A percentile compares a stretch with the other conserved stretches of the same genome.
These are phyloP conservation scores for Papilio protenor DNA, from an alignment of 2,888 invertebrate genomes.

Conservation along the genomic window DNA sequence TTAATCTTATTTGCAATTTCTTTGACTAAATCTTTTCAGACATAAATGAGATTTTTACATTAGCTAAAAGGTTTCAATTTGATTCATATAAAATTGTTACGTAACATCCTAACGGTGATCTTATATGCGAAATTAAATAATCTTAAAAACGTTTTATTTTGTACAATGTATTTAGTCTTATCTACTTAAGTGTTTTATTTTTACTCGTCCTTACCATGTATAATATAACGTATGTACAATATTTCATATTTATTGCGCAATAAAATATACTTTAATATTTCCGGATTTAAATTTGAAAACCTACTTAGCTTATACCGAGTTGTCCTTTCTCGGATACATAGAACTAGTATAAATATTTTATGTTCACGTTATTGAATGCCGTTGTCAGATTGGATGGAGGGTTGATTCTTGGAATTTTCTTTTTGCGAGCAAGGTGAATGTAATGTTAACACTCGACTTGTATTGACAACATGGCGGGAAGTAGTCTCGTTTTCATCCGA, in stretches of 20 bases:
- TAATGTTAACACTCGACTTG: slow-evolving; percentile 4
- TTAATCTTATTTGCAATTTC: slow-evolving; percentile 17
- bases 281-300: not conserved
- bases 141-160: not conserved
- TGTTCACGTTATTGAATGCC: not conserved
- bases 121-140: not conserved
- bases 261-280: not conserved
- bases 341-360: not conserved
- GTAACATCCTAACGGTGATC: not conserved
- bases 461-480: not conserved
- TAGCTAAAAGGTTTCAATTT: slow-evolving; percentile 23
- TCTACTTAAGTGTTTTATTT: not conserved
- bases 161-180: not conserved
- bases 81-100: slow-evolving; percentile 8
- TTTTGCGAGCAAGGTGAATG: not conserved
- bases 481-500: not conserved
- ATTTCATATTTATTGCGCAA: slow-evolving; percentile 2
- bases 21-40: slow-evolving; percentile 3
- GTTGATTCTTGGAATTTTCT: slow-evolving; percentile 3
- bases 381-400: slow-evolving; percentile 17
- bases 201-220: not conserved
- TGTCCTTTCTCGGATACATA: not conserved
- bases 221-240: not conserved
- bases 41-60: slow-evolving; percentile 12
- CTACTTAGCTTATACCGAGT: not conserved